Base-by-base conservation (phyloP, 2,113 vertebrate genomes). In the Salvelinus alpinus region DNA sequence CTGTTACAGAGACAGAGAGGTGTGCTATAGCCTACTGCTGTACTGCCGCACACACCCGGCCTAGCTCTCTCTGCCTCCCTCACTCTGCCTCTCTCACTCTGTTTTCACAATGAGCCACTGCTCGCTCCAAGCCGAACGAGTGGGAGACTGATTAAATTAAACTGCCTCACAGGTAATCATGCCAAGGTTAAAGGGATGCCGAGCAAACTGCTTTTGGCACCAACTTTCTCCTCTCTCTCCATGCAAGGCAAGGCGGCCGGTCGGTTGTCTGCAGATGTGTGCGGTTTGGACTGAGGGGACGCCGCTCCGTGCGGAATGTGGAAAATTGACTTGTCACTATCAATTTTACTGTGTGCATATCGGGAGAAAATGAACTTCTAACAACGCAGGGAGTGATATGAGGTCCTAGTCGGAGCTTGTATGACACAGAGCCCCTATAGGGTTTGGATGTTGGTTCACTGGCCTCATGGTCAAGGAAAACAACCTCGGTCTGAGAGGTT, bases 121-220 rank as follows among this genome's bases (percentile, higher is more conserved):
- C 4, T 16, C 48, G 48, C 48, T 54, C 51, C 51, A 18, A 54
- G 51, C 51, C 85, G 87, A 87, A 85, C 85, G 86, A 71, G 77
- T 87, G 84, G 87, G 86, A 91, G 88, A 66, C 80, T 90, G 90
- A 94, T 94, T 93, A 92, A 91, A 93, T 93, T 93, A 92, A 92
- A 93, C 88, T 87, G 89, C 84, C 90, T 92, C 89, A 82, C 88
- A 91, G 89, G 88, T 88, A 91, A 91, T 93, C 88, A 90, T 81
- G 87, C 85, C 91, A 92, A 94, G 92, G 92, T 94, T 90, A 92
- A 85, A 91, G 81, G 83, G 88, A 91, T 86, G 84, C 85, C 80
- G 86, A 38, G 82, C 87, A 89, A 92, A 91, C 83, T 76, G 80
- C 86, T 87, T 88, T 76, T 90, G 90, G 89, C 89, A 89, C 79